phyloP scores from a whole-genome alignment of 2,113 vertebrate genomes.

The Eubucco bourcierii region DNA sequence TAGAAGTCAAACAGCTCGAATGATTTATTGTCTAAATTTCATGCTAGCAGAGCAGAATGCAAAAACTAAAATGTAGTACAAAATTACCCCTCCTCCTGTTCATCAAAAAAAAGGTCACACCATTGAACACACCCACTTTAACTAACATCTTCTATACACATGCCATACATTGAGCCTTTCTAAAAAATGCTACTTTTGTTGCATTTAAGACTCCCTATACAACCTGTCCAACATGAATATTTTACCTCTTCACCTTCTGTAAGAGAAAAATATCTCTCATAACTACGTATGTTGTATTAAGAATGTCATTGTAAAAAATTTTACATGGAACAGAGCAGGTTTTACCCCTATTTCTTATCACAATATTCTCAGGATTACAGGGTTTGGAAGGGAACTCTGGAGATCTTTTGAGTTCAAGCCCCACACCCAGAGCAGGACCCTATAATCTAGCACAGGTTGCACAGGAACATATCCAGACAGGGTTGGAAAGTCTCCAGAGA shows the following conservation, averaged over 20 bases:
- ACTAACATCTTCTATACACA: background rate
- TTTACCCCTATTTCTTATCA: background rate
- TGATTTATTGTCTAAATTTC: slow-evolving; percentile 44
- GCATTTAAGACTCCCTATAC: background rate
- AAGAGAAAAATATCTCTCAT: background rate
- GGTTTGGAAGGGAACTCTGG: too few species aligned
- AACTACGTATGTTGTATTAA: background rate
- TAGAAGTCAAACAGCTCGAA: background rate
- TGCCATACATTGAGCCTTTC: background rate
- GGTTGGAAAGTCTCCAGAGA: too few species aligned
- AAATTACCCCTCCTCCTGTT: background rate
- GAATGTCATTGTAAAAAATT: background rate
- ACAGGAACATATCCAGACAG: too few species aligned
- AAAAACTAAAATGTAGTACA: background rate
- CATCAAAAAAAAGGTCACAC: background rate
- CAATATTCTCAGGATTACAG: background rate
- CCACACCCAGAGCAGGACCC: too few species aligned
- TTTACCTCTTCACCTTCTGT: background rate
- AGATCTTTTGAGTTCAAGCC: too few species aligned
- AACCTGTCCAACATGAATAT: background rate
- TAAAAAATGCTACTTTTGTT: background rate
- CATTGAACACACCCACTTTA: background rate
- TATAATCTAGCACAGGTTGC: too few species aligned
- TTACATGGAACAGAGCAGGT: background rate
- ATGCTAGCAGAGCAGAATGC: background rate